Evolutionary conservation across 2,888 invertebrate species (phyloP).

Genomic region (Agrotis ipsilon): DNA sequence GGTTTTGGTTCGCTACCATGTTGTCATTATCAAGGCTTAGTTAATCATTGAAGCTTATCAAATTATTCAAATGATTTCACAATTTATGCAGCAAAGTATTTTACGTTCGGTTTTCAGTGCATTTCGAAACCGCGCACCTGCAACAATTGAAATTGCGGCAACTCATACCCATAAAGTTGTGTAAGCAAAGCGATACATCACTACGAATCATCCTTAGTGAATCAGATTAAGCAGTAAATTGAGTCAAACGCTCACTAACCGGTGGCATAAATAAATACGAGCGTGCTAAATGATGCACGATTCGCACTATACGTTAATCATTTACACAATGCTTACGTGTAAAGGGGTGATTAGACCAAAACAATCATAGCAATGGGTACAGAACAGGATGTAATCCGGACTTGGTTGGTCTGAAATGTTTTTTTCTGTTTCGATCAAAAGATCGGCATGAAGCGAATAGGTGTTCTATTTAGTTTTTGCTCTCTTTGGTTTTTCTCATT

Average conservation of each 20-base stretch:
- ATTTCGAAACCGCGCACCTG: conserved; percentile 36
- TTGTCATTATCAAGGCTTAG: conserved; percentile 21
- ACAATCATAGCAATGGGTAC: neutral
- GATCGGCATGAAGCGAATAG: neutral
- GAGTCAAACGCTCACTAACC: conserved; percentile 80
- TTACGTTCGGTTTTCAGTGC: conserved; percentile 10
- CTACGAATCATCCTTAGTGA: conserved; percentile 73
- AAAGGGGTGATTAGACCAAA: conserved; percentile 46
- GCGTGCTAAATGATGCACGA: conserved; percentile 86
- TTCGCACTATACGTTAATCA: conserved; percentile 74
- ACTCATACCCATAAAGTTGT: conserved; percentile 48
- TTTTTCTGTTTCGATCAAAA: neutral
- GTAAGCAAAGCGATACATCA: conserved; percentile 58
- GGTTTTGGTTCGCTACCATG: conserved; percentile 1
- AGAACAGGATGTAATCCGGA: neutral
- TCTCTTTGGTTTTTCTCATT: neutral
- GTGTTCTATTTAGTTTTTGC: neutral
- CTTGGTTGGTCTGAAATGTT: neutral
- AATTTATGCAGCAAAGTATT: neutral
- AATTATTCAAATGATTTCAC: neutral
- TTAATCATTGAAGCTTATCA: neutral
- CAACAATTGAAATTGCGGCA: conserved; percentile 39
- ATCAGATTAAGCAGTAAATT: conserved; percentile 86
- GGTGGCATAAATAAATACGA: conserved; percentile 84
- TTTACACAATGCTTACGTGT: conserved; percentile 76